phyloP scores from a whole-genome alignment of 1,140 invertebrate species.

The Harpegnathos saltator region DNA sequence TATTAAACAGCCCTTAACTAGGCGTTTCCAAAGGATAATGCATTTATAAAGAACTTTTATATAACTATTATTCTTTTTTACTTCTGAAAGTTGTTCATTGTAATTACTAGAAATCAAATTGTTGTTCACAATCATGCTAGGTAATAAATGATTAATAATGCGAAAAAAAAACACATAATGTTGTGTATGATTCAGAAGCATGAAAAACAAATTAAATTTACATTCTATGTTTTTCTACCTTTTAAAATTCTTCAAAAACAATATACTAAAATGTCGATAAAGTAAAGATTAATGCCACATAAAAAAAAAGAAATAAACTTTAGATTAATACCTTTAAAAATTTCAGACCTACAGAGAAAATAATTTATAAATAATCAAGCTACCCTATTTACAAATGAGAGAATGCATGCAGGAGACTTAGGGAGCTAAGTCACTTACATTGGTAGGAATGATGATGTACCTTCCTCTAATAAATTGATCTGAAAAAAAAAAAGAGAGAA shows the following conservation, averaged over 20 bases:
- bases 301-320: too few species aligned
- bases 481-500: constrained; percentile 60
- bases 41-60: constrained; percentile 26
- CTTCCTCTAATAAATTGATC: constrained; percentile 59
- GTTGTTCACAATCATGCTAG: constrained; percentile 13
- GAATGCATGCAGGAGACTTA: constrained; percentile 35
- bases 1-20: constrained; percentile 23
- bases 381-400: constrained; percentile 51
- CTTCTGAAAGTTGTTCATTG: constrained; percentile 32
- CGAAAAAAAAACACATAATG: constrained; percentile 46
- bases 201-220: background rate
- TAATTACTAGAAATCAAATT: constrained; percentile 33
- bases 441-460: constrained; percentile 37
- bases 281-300: constrained; percentile 11
- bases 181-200: background rate
- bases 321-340: background rate
- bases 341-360: constrained; percentile 7
- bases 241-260: background rate
- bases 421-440: constrained; percentile 59
- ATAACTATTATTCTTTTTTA: constrained; percentile 10
- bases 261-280: constrained; percentile 1
- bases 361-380: constrained; percentile 40
- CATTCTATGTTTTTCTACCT: background rate
- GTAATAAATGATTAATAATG: constrained; percentile 15
- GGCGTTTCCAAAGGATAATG: constrained; percentile 47